A percentile compares a stretch with the other conserved stretches of the same genome.
These are phyloP conservation scores for Phymorhynchus buccinoides DNA, from an alignment of 1,140 invertebrate species.

Conservation along the genomic window DNA sequence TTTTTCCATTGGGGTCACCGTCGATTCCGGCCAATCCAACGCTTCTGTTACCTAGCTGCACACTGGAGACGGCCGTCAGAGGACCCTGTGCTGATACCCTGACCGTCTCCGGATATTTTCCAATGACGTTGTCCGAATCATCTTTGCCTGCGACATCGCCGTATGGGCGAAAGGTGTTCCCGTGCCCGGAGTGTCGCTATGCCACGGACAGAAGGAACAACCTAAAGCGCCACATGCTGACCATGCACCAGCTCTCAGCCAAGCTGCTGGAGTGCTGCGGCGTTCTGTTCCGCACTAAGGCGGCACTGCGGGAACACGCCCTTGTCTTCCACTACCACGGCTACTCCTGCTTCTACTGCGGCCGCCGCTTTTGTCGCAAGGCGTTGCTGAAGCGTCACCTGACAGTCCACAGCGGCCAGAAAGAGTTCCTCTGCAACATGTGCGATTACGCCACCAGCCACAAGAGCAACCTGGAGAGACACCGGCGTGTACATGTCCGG, in stretches of 20 bases:
- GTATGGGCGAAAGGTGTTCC: conserved; percentile 65
- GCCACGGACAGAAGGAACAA: conserved; percentile 74
- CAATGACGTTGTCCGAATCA: background rate
- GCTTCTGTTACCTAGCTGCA: background rate
- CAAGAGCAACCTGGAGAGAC: conserved; percentile 75
- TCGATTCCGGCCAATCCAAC: background rate
- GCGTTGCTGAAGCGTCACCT: conserved; percentile 75
- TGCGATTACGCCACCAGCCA: conserved; percentile 75
- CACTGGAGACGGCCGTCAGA: background rate
- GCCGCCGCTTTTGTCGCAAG: conserved; percentile 73
- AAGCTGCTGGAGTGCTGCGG: conserved; percentile 74
- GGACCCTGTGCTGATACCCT: background rate
- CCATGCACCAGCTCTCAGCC: conserved; percentile 73
- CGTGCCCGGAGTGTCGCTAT: conserved; percentile 72
- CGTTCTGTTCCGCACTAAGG: conserved; percentile 72
- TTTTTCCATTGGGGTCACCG: too few relatives aligned
- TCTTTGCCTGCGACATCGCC: background rate
- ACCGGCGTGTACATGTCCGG: conserved; percentile 68
- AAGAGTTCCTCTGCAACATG: conserved; percentile 72
- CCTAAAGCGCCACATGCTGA: conserved; percentile 73
- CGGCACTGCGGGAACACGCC: conserved; percentile 72
- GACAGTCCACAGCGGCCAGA: conserved; percentile 73
- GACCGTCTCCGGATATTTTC: background rate
- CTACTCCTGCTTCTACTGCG: conserved; percentile 73
- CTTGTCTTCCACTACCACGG: conserved; percentile 72